Conservation (phyloP, 2,888 invertebrate species). For the Mongoloraphidia duomilia region DNA sequence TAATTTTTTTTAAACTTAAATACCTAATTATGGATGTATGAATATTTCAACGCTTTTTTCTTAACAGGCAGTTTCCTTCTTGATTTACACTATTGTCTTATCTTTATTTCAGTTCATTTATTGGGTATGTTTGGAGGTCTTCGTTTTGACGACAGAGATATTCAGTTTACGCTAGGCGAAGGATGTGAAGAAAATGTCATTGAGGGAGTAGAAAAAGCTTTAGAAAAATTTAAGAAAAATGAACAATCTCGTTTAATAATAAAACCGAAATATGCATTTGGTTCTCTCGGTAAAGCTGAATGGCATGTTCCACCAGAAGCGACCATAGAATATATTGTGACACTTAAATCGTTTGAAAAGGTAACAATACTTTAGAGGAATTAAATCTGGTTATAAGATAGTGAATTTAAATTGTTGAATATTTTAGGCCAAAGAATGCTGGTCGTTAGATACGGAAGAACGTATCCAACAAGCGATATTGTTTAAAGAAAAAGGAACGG, state of each 20-base stretch:
- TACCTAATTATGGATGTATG: slow-evolving; percentile 1
- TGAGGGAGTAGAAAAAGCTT: slow-evolving; percentile 67
- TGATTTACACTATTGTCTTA: slow-evolving; percentile 15
- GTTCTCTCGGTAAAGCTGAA: slow-evolving; percentile 48
- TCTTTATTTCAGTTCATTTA: slow-evolving; percentile 49
- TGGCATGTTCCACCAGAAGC: slow-evolving; percentile 67
- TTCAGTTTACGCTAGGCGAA: slow-evolving; percentile 76
- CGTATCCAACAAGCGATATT: slow-evolving; percentile 68
- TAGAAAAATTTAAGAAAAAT: slow-evolving; percentile 64
- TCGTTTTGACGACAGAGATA: slow-evolving; percentile 67
- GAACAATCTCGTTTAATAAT: slow-evolving; percentile 65
- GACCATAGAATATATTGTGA: slow-evolving; percentile 65
- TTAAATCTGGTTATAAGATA: background rate
- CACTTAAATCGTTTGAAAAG: slow-evolving; percentile 72
- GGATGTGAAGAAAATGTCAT: slow-evolving; percentile 60
- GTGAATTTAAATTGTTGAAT: background rate
- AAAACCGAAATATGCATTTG: slow-evolving; percentile 69
- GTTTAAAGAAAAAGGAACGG: slow-evolving; percentile 82
- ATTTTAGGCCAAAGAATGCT: slow-evolving; percentile 54
- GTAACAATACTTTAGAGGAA: slow-evolving; percentile 24
- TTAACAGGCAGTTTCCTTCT: slow-evolving; percentile 21
- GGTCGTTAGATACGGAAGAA: slow-evolving; percentile 68
- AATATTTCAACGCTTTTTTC: slow-evolving; percentile 4
- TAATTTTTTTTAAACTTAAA: too few species aligned
- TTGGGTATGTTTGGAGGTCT: slow-evolving; percentile 48